These are phyloP conservation scores for Elgaria multicarinata DNA, from an alignment of 2,113 vertebrate genomes.

Conservation along the genomic window DNA sequence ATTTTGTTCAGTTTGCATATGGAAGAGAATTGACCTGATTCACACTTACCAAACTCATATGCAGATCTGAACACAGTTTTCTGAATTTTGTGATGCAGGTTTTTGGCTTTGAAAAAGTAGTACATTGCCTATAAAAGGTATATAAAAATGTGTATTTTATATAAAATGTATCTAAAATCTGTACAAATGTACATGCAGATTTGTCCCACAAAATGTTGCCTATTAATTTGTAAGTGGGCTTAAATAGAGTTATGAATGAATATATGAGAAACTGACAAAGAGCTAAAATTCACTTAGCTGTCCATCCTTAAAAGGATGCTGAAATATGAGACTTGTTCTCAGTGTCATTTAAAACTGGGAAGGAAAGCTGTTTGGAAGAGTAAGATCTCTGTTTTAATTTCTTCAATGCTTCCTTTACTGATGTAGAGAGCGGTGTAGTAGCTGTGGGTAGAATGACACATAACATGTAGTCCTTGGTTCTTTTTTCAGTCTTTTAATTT, in stretches of 20 bases:
- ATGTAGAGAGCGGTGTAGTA: neutral
- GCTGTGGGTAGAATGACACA: neutral
- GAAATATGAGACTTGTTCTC: slow-evolving; percentile 36
- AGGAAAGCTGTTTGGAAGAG: slow-evolving; percentile 60
- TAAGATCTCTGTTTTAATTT: neutral
- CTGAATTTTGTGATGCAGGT: neutral
- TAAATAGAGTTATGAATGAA: no score
- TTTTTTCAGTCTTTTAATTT: neutral
- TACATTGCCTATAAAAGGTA: no score
- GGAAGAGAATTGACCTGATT: neutral
- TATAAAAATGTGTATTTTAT: neutral
- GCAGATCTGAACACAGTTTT: neutral
- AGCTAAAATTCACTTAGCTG: no score
- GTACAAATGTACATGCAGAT: neutral
- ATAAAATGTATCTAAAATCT: neutral
- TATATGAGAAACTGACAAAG: no score
- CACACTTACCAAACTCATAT: neutral
- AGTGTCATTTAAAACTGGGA: slow-evolving; percentile 68
- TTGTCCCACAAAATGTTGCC: neutral
- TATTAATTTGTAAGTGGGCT: no score
- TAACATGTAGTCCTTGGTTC: neutral
- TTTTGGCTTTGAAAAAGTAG: neutral
- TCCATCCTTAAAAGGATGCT: slow-evolving; percentile 22
- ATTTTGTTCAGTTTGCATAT: neutral
- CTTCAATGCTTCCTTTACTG: slow-evolving; percentile 69